Percentiles rank a stretch among this genome's conserved stretches.
Conservation (phyloP, 37 sponge, comb jelly and placozoan genomes). For the Spongilla lacustris region DNA sequence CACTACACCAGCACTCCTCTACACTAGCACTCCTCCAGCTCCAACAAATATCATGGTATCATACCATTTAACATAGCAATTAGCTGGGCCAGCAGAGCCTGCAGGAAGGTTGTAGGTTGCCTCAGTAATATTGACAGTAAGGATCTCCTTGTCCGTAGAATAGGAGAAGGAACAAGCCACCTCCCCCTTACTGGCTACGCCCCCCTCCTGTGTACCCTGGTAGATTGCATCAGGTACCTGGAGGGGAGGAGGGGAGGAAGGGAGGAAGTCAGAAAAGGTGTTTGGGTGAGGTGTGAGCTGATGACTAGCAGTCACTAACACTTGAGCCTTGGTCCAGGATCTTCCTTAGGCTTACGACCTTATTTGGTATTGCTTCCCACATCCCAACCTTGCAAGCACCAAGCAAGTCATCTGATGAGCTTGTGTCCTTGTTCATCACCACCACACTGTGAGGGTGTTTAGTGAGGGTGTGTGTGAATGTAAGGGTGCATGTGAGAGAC, state of each 20-base stretch:
- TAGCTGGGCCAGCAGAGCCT: background rate
- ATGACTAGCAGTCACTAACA: too few relatives aligned
- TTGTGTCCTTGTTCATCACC: constrained; percentile 35
- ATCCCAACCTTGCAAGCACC: constrained; percentile 28
- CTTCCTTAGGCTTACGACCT: constrained; percentile 9
- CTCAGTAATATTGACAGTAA: constrained; percentile 6
- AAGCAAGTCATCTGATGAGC: constrained; percentile 23
- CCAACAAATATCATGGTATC: too few relatives aligned
- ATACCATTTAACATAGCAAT: constrained; percentile 48
- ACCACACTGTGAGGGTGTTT: constrained; percentile 14
- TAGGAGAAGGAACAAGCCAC: constrained; percentile 4
- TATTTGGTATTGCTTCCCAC: constrained; percentile 9
- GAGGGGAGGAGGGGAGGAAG: too few relatives aligned
- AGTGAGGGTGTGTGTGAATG: constrained; percentile 7
- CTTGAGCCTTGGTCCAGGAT: constrained; percentile 2
- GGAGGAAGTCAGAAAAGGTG: too few relatives aligned
- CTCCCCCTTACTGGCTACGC: too few relatives aligned
- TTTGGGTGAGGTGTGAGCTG: too few relatives aligned
- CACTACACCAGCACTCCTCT: too few relatives aligned
- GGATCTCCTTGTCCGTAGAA: background rate
- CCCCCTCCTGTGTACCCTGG: too few relatives aligned
- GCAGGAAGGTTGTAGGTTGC: constrained; percentile 5
- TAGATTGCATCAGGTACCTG: too few relatives aligned
- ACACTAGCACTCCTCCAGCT: too few relatives aligned
- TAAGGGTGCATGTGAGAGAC: background rate